phyloP scores from a whole-genome alignment of 2,797 vertebrate genomes.

The Scolopax bukidnonensis region DNA sequence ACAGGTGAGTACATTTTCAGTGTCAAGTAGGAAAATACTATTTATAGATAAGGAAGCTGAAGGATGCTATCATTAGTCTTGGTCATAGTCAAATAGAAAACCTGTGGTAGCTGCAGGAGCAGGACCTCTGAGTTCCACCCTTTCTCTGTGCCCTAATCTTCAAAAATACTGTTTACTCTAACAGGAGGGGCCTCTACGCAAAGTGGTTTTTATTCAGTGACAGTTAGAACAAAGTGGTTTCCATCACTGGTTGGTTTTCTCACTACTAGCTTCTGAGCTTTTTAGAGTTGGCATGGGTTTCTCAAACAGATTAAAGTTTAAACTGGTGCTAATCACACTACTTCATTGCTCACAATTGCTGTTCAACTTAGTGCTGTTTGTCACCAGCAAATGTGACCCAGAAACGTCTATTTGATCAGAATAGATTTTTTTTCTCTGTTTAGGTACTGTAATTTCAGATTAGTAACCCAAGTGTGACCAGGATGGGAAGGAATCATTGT shows the following conservation, averaged over 20 bases:
- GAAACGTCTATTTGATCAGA: background rate
- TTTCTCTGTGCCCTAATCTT: background rate
- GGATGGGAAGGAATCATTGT: background rate
- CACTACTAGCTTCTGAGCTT: background rate
- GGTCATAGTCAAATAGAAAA: slow-evolving; percentile 4
- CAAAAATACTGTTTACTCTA: background rate
- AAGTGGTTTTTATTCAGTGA: background rate
- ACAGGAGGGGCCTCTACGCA: background rate
- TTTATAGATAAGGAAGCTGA: background rate
- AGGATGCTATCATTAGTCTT: background rate
- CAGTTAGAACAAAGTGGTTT: background rate
- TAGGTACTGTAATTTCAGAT: background rate
- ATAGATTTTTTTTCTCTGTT: background rate
- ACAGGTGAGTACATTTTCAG: background rate
- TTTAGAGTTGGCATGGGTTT: background rate
- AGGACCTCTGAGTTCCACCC: background rate
- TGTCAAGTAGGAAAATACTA: background rate
- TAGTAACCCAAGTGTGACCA: background rate
- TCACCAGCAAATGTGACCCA: background rate
- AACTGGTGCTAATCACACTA: background rate
- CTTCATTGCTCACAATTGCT: background rate
- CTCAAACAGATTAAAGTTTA: background rate
- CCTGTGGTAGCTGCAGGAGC: background rate
- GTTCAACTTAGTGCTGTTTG: background rate
- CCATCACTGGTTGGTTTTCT: background rate